Evolutionary conservation across 2,888 invertebrate genomes (phyloP).

Genomic region (Eupithecia inturbata): DNA sequence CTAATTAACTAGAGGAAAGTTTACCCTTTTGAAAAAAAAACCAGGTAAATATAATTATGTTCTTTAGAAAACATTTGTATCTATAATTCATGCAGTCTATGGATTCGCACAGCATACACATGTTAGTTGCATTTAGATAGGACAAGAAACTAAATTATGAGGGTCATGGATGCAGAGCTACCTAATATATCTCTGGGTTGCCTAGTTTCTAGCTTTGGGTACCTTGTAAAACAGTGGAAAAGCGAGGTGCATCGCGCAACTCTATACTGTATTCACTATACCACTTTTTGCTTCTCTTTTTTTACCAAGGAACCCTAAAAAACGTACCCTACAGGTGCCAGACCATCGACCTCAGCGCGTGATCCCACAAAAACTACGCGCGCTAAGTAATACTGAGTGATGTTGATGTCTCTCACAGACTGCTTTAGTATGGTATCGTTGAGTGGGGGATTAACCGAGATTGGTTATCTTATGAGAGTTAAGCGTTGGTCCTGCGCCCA

Average conservation of each 20-base stretch:
- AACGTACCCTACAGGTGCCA: constrained; percentile 54
- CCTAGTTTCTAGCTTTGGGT: too few species aligned
- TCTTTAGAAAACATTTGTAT: too few species aligned
- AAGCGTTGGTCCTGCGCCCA: background rate
- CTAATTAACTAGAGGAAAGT: too few species aligned
- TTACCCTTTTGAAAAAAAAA: too few species aligned
- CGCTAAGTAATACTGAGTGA: constrained; percentile 42
- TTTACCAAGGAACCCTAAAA: constrained; percentile 54
- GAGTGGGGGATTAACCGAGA: constrained; percentile 17
- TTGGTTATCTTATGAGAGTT: background rate
- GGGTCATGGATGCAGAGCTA: too few species aligned
- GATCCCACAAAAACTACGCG: constrained; percentile 48
- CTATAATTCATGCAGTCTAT: too few species aligned
- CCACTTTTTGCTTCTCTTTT: constrained; percentile 49
- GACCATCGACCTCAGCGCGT: constrained; percentile 50
- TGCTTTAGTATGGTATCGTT: constrained; percentile 37
- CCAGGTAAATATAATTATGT: too few species aligned
- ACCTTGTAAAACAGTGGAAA: too few species aligned
- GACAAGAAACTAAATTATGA: too few species aligned
- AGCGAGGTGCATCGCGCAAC: background rate
- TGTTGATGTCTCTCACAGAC: constrained; percentile 37
- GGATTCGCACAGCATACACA: too few species aligned
- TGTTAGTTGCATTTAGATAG: too few species aligned
- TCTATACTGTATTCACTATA: background rate
- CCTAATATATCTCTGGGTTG: too few species aligned